Conservation (phyloP, 2,797 vertebrate genomes). For the Acipenser transmontanus region DNA sequence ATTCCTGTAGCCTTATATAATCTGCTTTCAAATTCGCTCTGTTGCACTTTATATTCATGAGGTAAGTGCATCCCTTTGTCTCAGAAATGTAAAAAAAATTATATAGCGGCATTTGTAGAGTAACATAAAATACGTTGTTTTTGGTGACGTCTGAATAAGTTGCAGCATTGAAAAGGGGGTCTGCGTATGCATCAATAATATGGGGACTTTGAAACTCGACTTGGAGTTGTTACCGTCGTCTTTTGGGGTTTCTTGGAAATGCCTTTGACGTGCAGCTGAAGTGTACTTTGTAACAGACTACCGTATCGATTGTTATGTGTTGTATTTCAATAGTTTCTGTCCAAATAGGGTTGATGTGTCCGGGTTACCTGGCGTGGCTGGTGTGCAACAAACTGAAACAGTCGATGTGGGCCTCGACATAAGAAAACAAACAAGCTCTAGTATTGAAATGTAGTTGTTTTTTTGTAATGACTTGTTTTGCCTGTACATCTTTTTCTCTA, state of each 20-base stretch:
- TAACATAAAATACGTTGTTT: neutral
- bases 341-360: neutral
- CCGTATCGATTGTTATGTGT: neutral
- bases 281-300: neutral
- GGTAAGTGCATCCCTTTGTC: slow-evolving; percentile 39
- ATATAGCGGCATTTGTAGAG: neutral
- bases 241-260: neutral
- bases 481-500: no score
- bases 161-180: neutral
- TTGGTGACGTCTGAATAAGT: neutral
- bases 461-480: no score
- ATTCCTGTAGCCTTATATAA: slow-evolving; percentile 59
- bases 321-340: slow-evolving; percentile 1
- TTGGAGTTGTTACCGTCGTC: neutral
- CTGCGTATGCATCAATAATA: neutral
- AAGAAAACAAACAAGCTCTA: neutral
- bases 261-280: neutral
- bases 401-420: slow-evolving; percentile 11
- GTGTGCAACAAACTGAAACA: slow-evolving; percentile 16
- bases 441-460: neutral
- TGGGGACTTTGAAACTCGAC: neutral
- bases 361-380: slow-evolving; percentile 1
- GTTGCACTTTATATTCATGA: slow-evolving; percentile 73
- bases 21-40: slow-evolving; percentile 63
- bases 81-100: neutral